Conservation (phyloP, 2,797 vertebrate species). For the Serranus cabrilla region DNA sequence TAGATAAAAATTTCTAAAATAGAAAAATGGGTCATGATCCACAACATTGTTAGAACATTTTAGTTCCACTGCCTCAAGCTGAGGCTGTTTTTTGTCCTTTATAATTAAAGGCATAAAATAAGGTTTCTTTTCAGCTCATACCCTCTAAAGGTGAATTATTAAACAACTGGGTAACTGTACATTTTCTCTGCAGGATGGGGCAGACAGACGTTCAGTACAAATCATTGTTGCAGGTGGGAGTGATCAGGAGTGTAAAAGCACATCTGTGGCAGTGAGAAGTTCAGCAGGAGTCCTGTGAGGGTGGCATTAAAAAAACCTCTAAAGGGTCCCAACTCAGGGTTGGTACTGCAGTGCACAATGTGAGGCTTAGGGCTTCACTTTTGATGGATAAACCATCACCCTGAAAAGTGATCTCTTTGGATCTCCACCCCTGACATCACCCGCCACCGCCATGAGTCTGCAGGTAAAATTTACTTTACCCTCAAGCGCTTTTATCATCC, state of each 20-base stretch:
- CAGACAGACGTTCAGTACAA: slow-evolving; percentile 32
- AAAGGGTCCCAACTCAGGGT: slow-evolving; percentile 22
- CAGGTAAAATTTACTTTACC: slow-evolving; percentile 72
- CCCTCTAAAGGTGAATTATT: slow-evolving; percentile 18
- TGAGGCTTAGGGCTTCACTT: slow-evolving; percentile 35
- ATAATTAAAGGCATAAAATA: slow-evolving; percentile 14
- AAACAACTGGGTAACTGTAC: slow-evolving; percentile 21
- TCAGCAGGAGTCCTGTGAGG: slow-evolving; percentile 27
- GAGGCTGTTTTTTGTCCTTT: neutral
- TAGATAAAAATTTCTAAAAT: neutral
- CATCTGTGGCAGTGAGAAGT: slow-evolving; percentile 38
- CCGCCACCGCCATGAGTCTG: slow-evolving; percentile 52
- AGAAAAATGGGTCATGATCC: neutral
- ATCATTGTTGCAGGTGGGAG: slow-evolving; percentile 17
- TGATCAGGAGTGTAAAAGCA: slow-evolving; percentile 25
- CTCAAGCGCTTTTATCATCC: slow-evolving; percentile 73
- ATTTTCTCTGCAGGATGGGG: slow-evolving; percentile 5
- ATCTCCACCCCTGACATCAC: slow-evolving; percentile 48
- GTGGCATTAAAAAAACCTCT: slow-evolving; percentile 28
- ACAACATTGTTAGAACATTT: neutral
- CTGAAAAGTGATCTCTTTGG: slow-evolving; percentile 71
- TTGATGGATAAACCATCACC: slow-evolving; percentile 59
- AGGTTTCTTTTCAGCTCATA: slow-evolving; percentile 1
- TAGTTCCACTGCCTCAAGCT: neutral
- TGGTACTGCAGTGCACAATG: slow-evolving; percentile 15